Evolutionary conservation across 2,797 vertebrate genomes (phyloP).

Genomic region (Sorex maritimensis): DNA sequence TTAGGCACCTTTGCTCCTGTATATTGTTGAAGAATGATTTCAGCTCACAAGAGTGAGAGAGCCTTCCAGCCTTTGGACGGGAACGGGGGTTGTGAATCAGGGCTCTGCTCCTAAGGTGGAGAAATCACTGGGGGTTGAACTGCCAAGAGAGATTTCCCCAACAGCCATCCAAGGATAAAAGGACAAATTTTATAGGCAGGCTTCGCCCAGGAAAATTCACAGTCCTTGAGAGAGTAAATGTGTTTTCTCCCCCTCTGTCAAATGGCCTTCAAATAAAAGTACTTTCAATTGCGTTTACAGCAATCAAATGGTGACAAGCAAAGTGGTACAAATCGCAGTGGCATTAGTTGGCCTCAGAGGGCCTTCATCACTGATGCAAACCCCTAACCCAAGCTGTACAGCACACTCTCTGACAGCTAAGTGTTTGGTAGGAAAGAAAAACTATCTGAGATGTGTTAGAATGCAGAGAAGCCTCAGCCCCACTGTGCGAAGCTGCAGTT

Average conservation of each 20-base stretch:
- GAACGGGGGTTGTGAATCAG: background rate
- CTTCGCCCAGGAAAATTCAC: constrained; percentile 77
- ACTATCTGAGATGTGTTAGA: background rate
- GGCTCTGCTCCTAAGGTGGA: background rate
- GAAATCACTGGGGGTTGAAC: constrained; percentile 67
- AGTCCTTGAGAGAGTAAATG: constrained; percentile 82
- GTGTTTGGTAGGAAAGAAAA: background rate
- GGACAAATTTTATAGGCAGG: constrained; percentile 76
- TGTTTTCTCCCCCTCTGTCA: constrained; percentile 80
- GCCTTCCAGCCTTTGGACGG: background rate
- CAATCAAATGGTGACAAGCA: constrained; percentile 62
- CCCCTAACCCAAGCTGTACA: constrained; percentile 2
- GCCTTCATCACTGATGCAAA: constrained; percentile 63
- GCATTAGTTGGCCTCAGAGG: constrained; percentile 61
- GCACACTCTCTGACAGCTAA: background rate
- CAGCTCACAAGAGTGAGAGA: background rate
- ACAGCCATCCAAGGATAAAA: constrained; percentile 79
- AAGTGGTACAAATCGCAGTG: constrained; percentile 69
- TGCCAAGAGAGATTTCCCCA: constrained; percentile 64
- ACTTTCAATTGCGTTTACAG: constrained; percentile 66
- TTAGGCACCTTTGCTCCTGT: background rate
- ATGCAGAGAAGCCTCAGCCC: background rate
- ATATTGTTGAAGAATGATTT: background rate
- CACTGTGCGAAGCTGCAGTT: background rate
- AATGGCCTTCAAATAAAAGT: constrained; percentile 81